These are phyloP conservation scores for Eurytoma adleriae DNA, from an alignment of 2,888 invertebrate genomes.

Conservation along the genomic window DNA sequence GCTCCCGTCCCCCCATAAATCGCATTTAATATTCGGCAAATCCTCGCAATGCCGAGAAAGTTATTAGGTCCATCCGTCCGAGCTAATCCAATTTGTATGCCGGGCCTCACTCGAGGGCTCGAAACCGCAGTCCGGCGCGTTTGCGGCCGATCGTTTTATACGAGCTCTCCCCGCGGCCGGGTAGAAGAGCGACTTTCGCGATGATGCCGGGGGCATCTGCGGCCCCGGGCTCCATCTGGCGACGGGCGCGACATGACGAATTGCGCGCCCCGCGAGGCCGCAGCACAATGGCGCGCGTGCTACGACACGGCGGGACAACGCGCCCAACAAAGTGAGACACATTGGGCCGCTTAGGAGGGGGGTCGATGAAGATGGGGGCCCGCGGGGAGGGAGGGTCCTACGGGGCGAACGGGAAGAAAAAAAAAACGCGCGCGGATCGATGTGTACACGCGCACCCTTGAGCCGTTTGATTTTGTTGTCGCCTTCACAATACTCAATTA, in stretches of 20 bases:
- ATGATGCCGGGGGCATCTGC: constrained; percentile 64
- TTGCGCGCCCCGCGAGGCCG: constrained; percentile 56
- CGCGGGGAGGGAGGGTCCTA: neutral
- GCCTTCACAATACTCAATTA: constrained; percentile 74
- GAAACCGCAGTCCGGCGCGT: neutral
- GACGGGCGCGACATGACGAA: constrained; percentile 65
- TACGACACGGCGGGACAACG: constrained; percentile 22
- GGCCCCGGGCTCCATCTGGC: constrained; percentile 65
- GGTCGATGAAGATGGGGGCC: neutral
- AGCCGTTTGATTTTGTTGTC: constrained; percentile 73
- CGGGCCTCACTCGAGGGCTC: neutral
- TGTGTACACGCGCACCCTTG: constrained; percentile 56
- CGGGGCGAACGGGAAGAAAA: neutral
- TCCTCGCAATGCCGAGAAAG: neutral
- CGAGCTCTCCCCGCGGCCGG: constrained; percentile 11
- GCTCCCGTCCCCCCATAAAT: neutral
- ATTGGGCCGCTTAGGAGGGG: constrained; percentile 19
- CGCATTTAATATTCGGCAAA: neutral
- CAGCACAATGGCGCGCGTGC: constrained; percentile 49
- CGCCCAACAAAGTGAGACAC: constrained; percentile 46
- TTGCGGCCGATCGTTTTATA: constrained; percentile 43
- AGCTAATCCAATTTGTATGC: neutral
- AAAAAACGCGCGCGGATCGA: constrained; percentile 1
- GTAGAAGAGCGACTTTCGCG: constrained; percentile 53
- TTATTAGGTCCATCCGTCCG: neutral